Evolutionary conservation across 2,113 vertebrate species (phyloP), one percentile per base, ranked within the genome.

Genomic region (Macquaria ambigua): DNA sequence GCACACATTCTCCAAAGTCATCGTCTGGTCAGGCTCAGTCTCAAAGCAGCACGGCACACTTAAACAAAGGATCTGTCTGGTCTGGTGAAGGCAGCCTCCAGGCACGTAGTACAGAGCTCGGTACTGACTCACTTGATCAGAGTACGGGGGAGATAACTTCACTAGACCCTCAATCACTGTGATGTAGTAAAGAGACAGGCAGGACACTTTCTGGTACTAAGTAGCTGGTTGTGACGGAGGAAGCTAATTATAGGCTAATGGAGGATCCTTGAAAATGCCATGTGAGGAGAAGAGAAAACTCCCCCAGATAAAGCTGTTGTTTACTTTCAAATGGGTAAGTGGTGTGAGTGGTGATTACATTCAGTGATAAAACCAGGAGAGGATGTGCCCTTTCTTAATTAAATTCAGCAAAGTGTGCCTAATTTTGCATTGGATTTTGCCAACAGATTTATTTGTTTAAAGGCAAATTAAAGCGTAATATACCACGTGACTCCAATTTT

Each of bases 61-160:
- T 64, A 74, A 85, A 85, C 74, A 86, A 81, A 86, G 64, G 43
- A 59, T 80, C 28, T 71, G 77, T 81, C 81, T 82, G 75, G 78
- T 84, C 67, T 67, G 74, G 75, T 59, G 68, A 84, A 77, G 50
- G 50, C 66, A 0, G 63, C 74, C 82, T 80, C 28, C 1, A 61
- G 83, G 76, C 81, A 67, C n/a, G 2, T 18, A 63, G 72, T 41
- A 82, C 79, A 84, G 77, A 89, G 74, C 58, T 46, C 12, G 1
- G 25, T 8, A 53, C 56, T 67, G 79, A 88, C 58, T 87, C 50
- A 50, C 68, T 90, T 37, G 78, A 90, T 90, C 91, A 79, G 72
- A 83, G 66, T 9, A 25, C 0, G 8, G 67, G 25, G 73, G 62
- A 79, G 68, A 79, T 39, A 75, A 34, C 84, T 88, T 87, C 72